Base-by-base conservation (phyloP, 2,113 vertebrate genomes). In the Gobiocypris rarus region DNA sequence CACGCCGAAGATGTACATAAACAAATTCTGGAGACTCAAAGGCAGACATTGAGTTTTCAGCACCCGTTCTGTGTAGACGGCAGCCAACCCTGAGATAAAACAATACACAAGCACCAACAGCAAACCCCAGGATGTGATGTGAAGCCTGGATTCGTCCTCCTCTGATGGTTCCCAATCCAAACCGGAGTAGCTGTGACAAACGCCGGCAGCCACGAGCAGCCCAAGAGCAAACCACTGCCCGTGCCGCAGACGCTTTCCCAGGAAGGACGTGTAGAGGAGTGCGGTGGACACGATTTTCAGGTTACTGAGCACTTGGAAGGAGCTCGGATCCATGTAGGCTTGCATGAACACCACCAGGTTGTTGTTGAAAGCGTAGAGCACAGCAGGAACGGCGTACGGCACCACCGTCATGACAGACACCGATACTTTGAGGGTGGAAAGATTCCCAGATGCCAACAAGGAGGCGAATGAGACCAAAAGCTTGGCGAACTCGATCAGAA, bases 271-370 rank as follows among this genome's bases (percentile, higher is more conserved):
- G 93, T 97, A 97, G 3, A 98, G 92, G 54, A 97, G 82, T 0
- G 97, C 97, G 0, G 98, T 98, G 86, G 94, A 96, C 89, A 93
- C 94, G 0, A 98, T 96, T 91, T 99, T 99, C 1, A 98, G 92
- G 91, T 99, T 98, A 71, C 97, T 96, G 54, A 99, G 93, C 17
- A 98, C 93, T 87, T 99, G 98, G 89, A 94, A 99, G 67, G 96
- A 98, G 91, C 96, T 96, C 22, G 98, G 98, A 86, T 99, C 98
- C 97, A 99, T 98, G 90, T 96, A 94, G 28, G 92, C 94, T 90
- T 99, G 98, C 94, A 99, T 96, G 88, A 96, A 91, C 54, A 98
- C 96, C 61, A 97, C 97, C 84, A 99, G 90, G 92, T 99, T 98
- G 93, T 99, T 99, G 94, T 97, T 99, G 77, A 96, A 92, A 0